Conservation (phyloP, 2,888 invertebrate genomes). For the Erebia epiphron region DNA sequence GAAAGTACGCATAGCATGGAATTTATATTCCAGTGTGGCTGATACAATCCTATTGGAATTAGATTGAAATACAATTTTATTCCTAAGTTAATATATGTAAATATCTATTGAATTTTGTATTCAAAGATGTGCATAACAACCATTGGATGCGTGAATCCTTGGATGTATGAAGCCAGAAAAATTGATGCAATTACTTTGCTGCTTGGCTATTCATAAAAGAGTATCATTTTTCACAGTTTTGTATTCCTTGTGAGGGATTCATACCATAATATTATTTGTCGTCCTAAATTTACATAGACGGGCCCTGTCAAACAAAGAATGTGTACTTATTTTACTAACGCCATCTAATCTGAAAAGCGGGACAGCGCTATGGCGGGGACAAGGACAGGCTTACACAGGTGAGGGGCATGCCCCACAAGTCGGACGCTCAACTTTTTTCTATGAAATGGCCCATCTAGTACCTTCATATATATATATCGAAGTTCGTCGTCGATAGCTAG, state of each 20-base stretch:
- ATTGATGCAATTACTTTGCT: neutral
- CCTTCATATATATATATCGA: too few species aligned
- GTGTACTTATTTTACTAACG: too few species aligned
- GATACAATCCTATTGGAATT: slow-evolving; percentile 25
- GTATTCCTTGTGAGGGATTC: neutral
- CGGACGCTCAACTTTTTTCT: too few species aligned
- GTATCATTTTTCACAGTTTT: neutral
- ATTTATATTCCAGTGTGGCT: slow-evolving; percentile 26
- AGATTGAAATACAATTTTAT: slow-evolving; percentile 25
- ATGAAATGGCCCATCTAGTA: too few species aligned
- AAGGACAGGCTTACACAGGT: too few species aligned
- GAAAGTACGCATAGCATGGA: slow-evolving; percentile 11
- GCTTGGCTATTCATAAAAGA: neutral
- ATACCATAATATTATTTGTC: too few species aligned
- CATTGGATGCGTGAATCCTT: neutral
- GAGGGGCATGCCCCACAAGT: too few species aligned
- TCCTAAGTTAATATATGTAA: slow-evolving; percentile 13
- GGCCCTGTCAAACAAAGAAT: too few species aligned
- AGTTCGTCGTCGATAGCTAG: too few species aligned
- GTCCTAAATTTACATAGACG: too few species aligned
- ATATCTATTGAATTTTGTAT: slow-evolving; percentile 18
- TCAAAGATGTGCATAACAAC: slow-evolving; percentile 15
- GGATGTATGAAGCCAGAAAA: slow-evolving; percentile 1
- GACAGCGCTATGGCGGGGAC: too few species aligned
- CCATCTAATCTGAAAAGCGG: too few species aligned